phyloP scores from a whole-genome alignment of 2,113 vertebrate species.

The Suricata suricatta region DNA sequence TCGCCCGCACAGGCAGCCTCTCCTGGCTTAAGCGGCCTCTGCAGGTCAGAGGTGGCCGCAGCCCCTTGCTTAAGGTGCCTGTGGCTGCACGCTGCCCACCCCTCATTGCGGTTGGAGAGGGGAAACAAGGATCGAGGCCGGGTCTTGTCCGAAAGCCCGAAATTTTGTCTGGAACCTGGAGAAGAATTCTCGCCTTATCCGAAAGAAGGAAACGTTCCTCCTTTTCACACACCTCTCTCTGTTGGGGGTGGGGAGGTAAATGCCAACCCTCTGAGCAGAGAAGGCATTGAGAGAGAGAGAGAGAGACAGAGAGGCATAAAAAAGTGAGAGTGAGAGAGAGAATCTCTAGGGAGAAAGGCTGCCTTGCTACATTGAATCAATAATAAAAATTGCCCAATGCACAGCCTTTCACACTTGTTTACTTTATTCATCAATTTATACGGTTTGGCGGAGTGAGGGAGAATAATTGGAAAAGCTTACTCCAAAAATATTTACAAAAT shows the following conservation, averaged over 20 bases:
- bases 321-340: neutral
- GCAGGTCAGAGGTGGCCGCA: neutral
- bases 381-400: neutral
- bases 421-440: neutral
- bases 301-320: too few relatives aligned
- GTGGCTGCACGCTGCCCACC: neutral
- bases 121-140: neutral
- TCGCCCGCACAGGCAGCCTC: neutral
- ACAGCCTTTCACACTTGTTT: neutral
- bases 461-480: neutral
- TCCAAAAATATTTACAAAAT: neutral
- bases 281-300: accelerated
- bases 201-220: neutral
- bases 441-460: accelerated
- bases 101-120: neutral
- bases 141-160: neutral
- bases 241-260: neutral
- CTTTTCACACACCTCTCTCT: neutral
- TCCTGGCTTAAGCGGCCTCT: neutral
- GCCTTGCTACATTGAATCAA: neutral
- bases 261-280: neutral
- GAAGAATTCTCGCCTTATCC: neutral
- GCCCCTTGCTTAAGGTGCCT: neutral
- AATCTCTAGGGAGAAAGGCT: neutral
- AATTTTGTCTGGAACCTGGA: neutral